Evolutionary conservation across 2,888 invertebrate genomes (phyloP).

Genomic region (Cheilosia grossa): DNA sequence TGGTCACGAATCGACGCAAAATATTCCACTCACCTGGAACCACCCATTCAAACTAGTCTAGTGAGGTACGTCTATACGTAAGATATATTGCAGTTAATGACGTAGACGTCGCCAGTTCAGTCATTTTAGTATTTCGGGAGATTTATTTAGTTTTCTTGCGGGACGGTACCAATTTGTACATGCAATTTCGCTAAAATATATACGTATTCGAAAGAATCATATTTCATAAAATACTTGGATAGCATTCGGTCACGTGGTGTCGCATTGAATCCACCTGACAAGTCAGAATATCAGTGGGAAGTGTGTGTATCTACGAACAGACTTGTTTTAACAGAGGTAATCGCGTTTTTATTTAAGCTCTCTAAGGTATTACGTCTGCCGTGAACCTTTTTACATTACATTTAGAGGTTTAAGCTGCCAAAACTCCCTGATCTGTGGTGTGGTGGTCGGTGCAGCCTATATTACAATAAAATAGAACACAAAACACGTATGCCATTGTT

Average conservation of each 20-base stretch:
- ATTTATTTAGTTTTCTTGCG: background rate
- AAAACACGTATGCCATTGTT: conserved; percentile 43
- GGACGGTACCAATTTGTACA: background rate
- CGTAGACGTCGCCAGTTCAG: background rate
- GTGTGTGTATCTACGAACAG: background rate
- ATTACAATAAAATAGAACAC: conserved; percentile 2
- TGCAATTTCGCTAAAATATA: background rate
- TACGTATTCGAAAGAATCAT: background rate
- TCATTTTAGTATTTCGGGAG: background rate
- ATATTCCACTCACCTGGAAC: conserved; percentile 8
- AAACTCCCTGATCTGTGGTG: background rate
- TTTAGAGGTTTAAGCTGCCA: background rate
- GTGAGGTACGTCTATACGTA: background rate
- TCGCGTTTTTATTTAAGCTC: no score
- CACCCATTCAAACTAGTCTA: conserved; percentile 9
- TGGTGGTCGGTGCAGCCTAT: background rate
- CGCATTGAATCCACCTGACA: background rate
- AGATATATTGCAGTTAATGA: conserved; percentile 9
- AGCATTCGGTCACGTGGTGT: background rate
- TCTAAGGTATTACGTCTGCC: no score
- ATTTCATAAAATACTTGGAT: background rate
- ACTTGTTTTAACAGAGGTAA: background rate
- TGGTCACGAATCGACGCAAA: background rate
- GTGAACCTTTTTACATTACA: background rate
- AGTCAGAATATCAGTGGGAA: background rate